Conservation (phyloP, 37 sponge, comb jelly and placozoan species). For the Halisarca cf. caerulea region DNA sequence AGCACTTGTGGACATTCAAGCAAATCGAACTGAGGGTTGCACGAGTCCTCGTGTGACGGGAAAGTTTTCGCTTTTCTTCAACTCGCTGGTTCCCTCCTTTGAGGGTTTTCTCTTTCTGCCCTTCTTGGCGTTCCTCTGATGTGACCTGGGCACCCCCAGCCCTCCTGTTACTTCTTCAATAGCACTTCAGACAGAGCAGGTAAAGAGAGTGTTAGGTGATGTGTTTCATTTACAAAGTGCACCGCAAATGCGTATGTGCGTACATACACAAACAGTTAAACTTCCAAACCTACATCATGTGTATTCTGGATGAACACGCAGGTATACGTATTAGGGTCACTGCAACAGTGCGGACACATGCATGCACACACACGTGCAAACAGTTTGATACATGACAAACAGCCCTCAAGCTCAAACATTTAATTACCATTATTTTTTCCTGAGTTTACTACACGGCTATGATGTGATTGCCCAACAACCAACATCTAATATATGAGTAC, state of each 20-base stretch:
- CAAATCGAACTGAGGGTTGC: constrained; percentile 38
- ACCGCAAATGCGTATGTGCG: no score
- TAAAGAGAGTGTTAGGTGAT: background rate
- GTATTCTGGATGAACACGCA: background rate
- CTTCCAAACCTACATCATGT: no score
- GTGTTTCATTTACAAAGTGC: no score
- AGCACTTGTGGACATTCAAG: no score
- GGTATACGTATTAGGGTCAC: no score
- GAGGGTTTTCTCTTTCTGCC: background rate
- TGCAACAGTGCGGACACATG: background rate
- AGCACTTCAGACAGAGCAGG: background rate
- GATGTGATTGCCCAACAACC: no score
- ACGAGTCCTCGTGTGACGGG: constrained; percentile 71
- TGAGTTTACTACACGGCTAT: no score
- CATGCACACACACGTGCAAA: background rate
- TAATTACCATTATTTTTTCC: no score
- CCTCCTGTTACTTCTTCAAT: constrained; percentile 23
- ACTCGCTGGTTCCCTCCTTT: background rate
- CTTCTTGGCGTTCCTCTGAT: constrained; percentile 13
- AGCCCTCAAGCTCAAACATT: no score
- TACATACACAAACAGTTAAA: no score
- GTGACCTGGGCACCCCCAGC: constrained; percentile 17
- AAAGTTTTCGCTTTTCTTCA: constrained; percentile 26
- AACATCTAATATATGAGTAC: no score
- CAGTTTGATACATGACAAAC: no score